These are phyloP conservation scores for Scolopax bukidnonensis DNA, from an alignment of 2,797 vertebrate genomes.

Conservation along the genomic window DNA sequence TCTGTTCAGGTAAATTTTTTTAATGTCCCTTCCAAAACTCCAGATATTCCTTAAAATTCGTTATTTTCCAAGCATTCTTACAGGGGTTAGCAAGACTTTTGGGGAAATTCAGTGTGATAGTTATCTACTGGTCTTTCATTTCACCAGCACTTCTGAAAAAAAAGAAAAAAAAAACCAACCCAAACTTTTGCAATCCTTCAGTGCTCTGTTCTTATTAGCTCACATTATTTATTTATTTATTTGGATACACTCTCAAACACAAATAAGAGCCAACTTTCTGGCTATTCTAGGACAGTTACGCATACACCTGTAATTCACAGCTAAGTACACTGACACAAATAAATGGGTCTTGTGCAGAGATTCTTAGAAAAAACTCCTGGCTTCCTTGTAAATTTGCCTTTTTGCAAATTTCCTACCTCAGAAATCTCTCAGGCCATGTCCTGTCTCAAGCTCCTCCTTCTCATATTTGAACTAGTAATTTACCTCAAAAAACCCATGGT, in stretches of 20 bases:
- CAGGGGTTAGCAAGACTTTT: neutral
- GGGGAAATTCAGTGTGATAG: neutral
- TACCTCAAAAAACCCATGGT: neutral
- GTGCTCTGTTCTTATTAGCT: neutral
- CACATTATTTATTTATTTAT: neutral
- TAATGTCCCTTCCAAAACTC: neutral
- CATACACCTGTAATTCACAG: neutral
- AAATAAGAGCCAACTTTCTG: neutral
- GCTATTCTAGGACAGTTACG: neutral
- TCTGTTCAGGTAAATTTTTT: neutral
- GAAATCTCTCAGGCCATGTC: neutral
- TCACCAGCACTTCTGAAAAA: neutral
- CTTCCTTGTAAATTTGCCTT: neutral
- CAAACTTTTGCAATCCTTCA: neutral
- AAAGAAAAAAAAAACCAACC: rapidly evolving
- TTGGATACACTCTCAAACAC: neutral
- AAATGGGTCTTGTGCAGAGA: neutral
- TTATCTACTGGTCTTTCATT: neutral
- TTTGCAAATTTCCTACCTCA: neutral
- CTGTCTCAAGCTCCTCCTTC: neutral
- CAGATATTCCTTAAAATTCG: neutral
- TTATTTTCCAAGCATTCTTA: neutral
- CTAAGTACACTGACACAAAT: neutral
- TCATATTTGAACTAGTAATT: neutral
- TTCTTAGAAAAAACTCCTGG: neutral